Evolutionary conservation across 2,797 vertebrate species (phyloP), one percentile per base, ranked within the genome.

Genomic region (Bradypodion pumilum): DNA sequence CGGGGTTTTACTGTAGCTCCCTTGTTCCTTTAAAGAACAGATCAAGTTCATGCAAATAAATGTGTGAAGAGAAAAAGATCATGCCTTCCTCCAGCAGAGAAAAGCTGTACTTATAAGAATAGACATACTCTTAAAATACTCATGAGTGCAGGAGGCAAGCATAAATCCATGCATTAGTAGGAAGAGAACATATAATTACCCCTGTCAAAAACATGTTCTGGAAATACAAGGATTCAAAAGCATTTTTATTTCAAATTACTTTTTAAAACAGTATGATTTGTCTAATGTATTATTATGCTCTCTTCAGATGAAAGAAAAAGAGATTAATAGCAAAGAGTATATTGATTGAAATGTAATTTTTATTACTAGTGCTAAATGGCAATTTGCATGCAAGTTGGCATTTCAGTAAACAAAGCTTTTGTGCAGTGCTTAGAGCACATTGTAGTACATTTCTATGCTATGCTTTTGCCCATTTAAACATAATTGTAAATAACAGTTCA

Each of bases 331-430:
- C 78, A 90, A 91, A 91, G 63, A 88, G 3, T 63, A 81, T 37
- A 88, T 88, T 92, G 91, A 95, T 90, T 95, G 90, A 93, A 94
- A 91, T 83, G 60, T 85, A 92, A 93, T 94, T 94, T 94, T 84
- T 92, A 80, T 94, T 91, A 91, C 92, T 85, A 82, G 65, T 90
- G 78, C 32, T 90, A 91, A 95, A 84, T 88, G 1, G 52, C 85
- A 63, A 73, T 92, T 89, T 86, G 27, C 82, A 56, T 83, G 60
- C 13, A 89, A 89, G 65, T 78, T 81, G 63, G 59, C 89, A 84
- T 79, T 78, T 87, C 44, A 21, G 46, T 85, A 83, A 88, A 77
- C 76, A 85, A 76, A 88, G 72, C 73, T 73, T 85, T 80, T 49
- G 87, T 82, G 75, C 74, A 72, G 21, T 69, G 16, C 37, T 78